Base-by-base conservation (phyloP, 2,888 invertebrate species). In the Galeopsomyia nigrocyanea region DNA sequence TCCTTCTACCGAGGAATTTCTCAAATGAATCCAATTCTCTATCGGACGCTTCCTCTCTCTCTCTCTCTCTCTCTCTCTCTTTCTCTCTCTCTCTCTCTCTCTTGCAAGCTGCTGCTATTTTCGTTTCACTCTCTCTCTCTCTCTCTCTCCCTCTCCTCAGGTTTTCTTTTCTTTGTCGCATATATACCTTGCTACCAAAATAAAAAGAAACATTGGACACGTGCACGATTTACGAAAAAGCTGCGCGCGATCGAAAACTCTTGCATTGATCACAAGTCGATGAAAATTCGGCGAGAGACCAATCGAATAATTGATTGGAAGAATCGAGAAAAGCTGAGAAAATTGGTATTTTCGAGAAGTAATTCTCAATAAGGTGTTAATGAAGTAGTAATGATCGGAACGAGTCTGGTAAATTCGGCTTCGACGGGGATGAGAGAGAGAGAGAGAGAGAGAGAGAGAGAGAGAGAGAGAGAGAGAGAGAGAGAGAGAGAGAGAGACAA, bases 1-100 rank as follows among this genome's bases (percentile, higher is more conserved):
- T 53, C n/a, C 49, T 39, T 39, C 56, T 22, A n/a, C 5, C 49
- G 39, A 62, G 70, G 73, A 73, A 73, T 73, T 73, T 70, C 69
- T 66, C 70, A 66, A 73, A 73, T 73, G 69, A 73, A 73, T 73
- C 73, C 73, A 73, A 73, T 73, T 73, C 66, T 50, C 61, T 49
- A 65, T 68, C 55, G 71, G 57, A 47, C 67, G 55, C 70, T 61
- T 71, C 62, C 58, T 51, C 68, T 50, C 57, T 49, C 66, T 56
- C 50, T 56, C 69, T 49, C 57, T 26, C 26, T 5, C 13, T 17
- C 55, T 55, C 50, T 47, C 56, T 47, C 55, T 46, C 46, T 64
- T 17, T 17, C 57, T 13, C 9, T 31, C 31, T 31, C 31, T n/a
- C n/a, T 31, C 39, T 39, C 39, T 26, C 26, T 5, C 26, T 26